A percentile compares a stretch with the other conserved stretches of the same genome.
phyloP scores from a whole-genome alignment of 2,113 vertebrate species.

The Pollachius pollachius region DNA sequence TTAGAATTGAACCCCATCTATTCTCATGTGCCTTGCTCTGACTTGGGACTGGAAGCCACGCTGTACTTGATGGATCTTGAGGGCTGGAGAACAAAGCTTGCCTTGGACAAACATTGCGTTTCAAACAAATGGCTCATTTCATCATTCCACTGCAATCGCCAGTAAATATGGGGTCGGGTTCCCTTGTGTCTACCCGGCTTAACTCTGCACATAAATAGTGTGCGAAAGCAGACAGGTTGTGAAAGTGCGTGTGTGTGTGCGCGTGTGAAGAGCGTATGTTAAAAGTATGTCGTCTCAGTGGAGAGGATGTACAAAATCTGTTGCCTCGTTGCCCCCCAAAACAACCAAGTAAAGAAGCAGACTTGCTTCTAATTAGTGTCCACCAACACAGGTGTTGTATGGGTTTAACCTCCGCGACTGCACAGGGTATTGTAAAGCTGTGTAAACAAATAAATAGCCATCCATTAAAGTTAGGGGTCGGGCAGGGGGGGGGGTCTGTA shows the following conservation, averaged over 20 bases:
- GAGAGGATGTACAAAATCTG: too few species aligned
- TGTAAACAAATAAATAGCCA: conserved; percentile 83
- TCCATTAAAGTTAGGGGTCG: conserved; percentile 59
- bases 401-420: conserved; percentile 69
- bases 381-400: conserved; percentile 76
- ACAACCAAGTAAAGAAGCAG: conserved; percentile 59
- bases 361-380: conserved; percentile 68
- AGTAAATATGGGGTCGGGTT: conserved; percentile 74
- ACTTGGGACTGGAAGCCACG: background rate
- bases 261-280: conserved; percentile 3
- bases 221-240: conserved; percentile 50
- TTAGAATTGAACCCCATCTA: too few species aligned
- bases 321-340: conserved; percentile 14
- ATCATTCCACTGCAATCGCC: conserved; percentile 63
- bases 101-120: conserved; percentile 37
- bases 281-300: too few species aligned
- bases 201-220: conserved; percentile 58
- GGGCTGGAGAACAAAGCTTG: conserved; percentile 45
- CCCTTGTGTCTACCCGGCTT: conserved; percentile 47
- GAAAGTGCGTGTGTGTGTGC: background rate
- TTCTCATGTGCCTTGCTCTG: background rate
- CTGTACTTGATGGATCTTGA: conserved; percentile 41
- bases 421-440: conserved; percentile 68
- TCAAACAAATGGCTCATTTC: conserved; percentile 67
- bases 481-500: conserved; percentile 48